Conservation (phyloP, 2,113 vertebrate genomes). For the Aptenodytes forsteri region DNA sequence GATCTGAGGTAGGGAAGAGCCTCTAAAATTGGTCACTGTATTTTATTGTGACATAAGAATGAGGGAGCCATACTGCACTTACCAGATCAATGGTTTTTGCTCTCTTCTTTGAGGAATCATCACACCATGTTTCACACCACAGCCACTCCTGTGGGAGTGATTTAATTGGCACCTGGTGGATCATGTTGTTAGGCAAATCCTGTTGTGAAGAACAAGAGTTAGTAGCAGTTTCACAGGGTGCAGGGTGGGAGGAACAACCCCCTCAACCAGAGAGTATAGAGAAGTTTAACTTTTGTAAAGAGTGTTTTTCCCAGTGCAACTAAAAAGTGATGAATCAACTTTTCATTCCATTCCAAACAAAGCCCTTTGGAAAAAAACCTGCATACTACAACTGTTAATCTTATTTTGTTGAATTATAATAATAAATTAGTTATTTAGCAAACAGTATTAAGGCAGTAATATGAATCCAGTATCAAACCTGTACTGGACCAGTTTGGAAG, state of each 20-base stretch:
- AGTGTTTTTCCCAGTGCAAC: background rate
- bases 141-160: conserved; percentile 98
- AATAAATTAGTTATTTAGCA: background rate
- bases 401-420: background rate
- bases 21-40: background rate
- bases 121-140: conserved; percentile 99
- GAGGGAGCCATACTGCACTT: conserved; percentile 1
- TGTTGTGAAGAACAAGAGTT: conserved; percentile 50
- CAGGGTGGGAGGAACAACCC: background rate
- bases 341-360: background rate
- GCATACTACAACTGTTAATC: background rate
- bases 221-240: background rate
- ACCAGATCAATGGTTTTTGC: conserved; percentile 99
- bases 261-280: background rate
- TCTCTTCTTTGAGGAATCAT: conserved; percentile 87
- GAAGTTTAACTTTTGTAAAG: background rate
- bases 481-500: background rate
- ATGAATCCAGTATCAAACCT: background rate
- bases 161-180: conserved; percentile 98
- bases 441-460: background rate
- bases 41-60: background rate
- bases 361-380: background rate
- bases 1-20: background rate
- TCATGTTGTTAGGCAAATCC: conserved; percentile 99
- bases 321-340: background rate